Percentiles rank a stretch among this genome's conserved stretches.
phyloP scores from a whole-genome alignment of 2,888 invertebrate species.

The Hirtodrosophila alboralis region DNA sequence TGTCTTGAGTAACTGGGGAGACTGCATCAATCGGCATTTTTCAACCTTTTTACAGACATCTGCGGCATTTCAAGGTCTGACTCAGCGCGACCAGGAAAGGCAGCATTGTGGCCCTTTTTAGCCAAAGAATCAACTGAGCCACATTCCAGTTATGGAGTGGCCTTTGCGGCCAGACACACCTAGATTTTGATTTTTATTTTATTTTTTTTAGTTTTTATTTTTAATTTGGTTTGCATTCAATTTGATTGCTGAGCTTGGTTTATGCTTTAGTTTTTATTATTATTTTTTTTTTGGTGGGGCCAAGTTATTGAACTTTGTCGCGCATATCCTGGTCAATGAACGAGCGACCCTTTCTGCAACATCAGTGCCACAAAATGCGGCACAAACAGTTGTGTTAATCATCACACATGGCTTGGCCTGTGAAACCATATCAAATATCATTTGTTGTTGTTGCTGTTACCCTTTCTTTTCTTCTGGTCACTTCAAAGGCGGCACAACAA shows the following conservation, averaged over 20 bases:
- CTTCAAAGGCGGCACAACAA: slow-evolving; percentile 53
- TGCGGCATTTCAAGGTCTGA: slow-evolving; percentile 76
- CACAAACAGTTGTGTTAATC: slow-evolving; percentile 46
- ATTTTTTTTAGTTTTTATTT: slow-evolving; percentile 36
- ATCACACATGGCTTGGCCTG: slow-evolving; percentile 65
- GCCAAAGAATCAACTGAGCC: slow-evolving; percentile 49
- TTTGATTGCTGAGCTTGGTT: neutral
- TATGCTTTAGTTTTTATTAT: neutral
- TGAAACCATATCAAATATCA: slow-evolving; percentile 67
- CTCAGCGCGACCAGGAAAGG: slow-evolving; percentile 72
- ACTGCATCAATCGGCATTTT: slow-evolving; percentile 19
- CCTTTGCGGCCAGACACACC: slow-evolving; percentile 70
- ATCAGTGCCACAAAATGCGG: slow-evolving; percentile 15
- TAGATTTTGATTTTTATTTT: slow-evolving; percentile 49
- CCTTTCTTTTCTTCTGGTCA: slow-evolving; percentile 15
- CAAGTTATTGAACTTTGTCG: slow-evolving; percentile 55
- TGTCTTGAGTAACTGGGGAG: slow-evolving; percentile 2
- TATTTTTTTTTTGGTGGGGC: slow-evolving; percentile 3
- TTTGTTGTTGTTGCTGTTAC: slow-evolving; percentile 12
- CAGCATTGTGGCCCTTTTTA: slow-evolving; percentile 60
- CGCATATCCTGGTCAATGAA: neutral
- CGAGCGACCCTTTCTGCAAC: slow-evolving; percentile 42
- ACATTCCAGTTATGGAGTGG: slow-evolving; percentile 72
- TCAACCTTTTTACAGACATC: slow-evolving; percentile 66
- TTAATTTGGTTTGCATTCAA: neutral